Percentiles rank a stretch among this genome's conserved stretches.
phyloP scores from a whole-genome alignment of 2,888 invertebrate genomes.

The Sipha maydis region DNA sequence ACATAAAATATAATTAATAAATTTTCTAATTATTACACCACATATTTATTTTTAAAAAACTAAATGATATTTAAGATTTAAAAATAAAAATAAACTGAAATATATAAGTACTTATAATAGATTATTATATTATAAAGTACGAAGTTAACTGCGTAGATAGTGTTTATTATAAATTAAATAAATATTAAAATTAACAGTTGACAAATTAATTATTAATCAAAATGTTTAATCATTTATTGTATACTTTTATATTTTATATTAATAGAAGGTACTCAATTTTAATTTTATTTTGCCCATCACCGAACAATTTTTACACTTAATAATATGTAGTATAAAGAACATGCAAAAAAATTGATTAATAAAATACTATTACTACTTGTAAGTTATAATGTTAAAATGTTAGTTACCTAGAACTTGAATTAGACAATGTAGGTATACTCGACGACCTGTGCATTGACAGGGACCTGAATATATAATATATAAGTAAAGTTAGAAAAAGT shows the following conservation, averaged over 20 bases:
- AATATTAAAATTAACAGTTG: background rate
- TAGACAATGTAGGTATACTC: slow-evolving; percentile 87
- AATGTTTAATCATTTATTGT: too few relatives aligned
- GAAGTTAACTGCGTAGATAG: background rate
- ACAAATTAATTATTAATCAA: background rate
- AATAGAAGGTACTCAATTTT: too few relatives aligned
- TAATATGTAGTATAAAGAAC: background rate
- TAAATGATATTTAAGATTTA: too few relatives aligned
- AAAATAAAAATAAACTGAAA: too few relatives aligned
- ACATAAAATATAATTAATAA: background rate
- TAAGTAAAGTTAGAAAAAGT: slow-evolving; percentile 51
- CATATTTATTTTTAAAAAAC: too few relatives aligned
- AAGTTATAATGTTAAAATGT: slow-evolving; percentile 65
- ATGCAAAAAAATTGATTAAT: slow-evolving; percentile 21
- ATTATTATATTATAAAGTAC: too few relatives aligned
- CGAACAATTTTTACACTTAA: background rate
- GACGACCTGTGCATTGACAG: slow-evolving; percentile 85
- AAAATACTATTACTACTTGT: slow-evolving; percentile 3
- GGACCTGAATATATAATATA: slow-evolving; percentile 52
- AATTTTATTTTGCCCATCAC: slow-evolving; percentile 10
- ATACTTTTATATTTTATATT: too few relatives aligned
- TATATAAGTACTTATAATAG: too few relatives aligned
- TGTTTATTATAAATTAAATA: background rate
- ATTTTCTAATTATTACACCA: background rate
- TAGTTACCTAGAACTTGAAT: slow-evolving; percentile 78